Evolutionary conservation across 1,140 invertebrate species (phyloP), one percentile per base, ranked within the genome.

Genomic region (Meloidogyne floridensis): DNA sequence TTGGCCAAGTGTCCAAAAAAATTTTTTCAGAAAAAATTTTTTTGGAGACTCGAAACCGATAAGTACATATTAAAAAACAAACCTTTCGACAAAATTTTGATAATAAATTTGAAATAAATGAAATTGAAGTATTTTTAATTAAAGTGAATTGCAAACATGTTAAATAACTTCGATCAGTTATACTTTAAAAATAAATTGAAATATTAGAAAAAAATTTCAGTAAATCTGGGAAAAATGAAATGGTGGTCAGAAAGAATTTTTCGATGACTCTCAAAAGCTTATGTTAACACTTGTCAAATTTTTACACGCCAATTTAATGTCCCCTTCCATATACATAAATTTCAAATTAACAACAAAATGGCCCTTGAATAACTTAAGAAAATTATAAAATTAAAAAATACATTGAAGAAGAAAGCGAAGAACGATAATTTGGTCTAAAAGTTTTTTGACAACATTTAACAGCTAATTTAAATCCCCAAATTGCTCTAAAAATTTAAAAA

Each of bases 391-490:
- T 42, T 65, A 65, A 65, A 32, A 76, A 54, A 54, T 59, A 77
- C 53, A 81, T 59, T 15, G 82, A 69, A 13, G 83, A 83, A 47
- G n/a, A 69, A 43, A 83, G 54, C 0, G 85, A 10, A 70, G 83
- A 73, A n/a, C 86, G 86, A 32, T 87, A 84, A 20, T 72, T 87
- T 72, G 84, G 83, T n/a, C 84, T 53, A 47, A 87, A 84, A 13
- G 86, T 84, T 43, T 74, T 81, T 54, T 85, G 84, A 77, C 73
- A 85, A 53, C 84, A 85, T 56, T 32, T 77, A 42, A 74, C 53
- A 13, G 77, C 73, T 47, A 99, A 89, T 82, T 93, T 94, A 88
- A 94, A 95, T 0, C 95, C 95, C 95, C 95, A 98, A 86, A 94
- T 65, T 93, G 76, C 94, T 92, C 0, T 79, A 53, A 15, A 71